Evolutionary conservation across 2,113 vertebrate species (phyloP), one percentile per base, ranked within the genome.

Genomic region (Cebus imitator): DNA sequence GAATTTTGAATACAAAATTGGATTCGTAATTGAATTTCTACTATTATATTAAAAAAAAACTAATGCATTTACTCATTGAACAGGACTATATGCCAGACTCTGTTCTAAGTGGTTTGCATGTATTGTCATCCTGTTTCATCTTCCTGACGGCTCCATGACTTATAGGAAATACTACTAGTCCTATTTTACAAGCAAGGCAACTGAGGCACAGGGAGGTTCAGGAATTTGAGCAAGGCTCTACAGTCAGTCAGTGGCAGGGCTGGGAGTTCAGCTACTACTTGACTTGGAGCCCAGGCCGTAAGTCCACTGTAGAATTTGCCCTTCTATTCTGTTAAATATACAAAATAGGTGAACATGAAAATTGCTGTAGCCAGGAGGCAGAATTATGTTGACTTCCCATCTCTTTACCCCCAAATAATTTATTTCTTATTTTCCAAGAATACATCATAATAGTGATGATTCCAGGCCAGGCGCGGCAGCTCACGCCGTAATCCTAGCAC

Each of bases 1-100:
- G 79, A 92, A 81, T 85, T 85, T 72, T 85, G 88, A 94, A 84
- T 79, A 84, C 23, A 75, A 90, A 89, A 48, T 58, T 61, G 14
- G 27, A 64, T 64, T 64, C 6, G 25, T 64, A 64, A 64, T 64
- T 64, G 37, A 87, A 94, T 73, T 64, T 73, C 43, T 58, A 58
- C 50, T 68, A 72, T 87, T 87, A 40, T 61, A 40, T 70, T 82
- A 2, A 64, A 64, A 64, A 35, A 84, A 37, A 85, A 21, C 35
- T 50, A 50, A 70, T 68, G 14, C 73, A 84, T 73, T 70, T 87
- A 70, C 35, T 93, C 66, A 75, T 48, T 91, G 40, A 87, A 48
- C 40, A 61, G 61, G 50, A 83, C 87, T 55, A 8, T 23, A 37
- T 72, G 12, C 43, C 50, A 20, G 50, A 48, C 35, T 88, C 45